Evolutionary conservation across 2,888 invertebrate species (phyloP).

Genomic region (Lasioglossum malachurum): DNA sequence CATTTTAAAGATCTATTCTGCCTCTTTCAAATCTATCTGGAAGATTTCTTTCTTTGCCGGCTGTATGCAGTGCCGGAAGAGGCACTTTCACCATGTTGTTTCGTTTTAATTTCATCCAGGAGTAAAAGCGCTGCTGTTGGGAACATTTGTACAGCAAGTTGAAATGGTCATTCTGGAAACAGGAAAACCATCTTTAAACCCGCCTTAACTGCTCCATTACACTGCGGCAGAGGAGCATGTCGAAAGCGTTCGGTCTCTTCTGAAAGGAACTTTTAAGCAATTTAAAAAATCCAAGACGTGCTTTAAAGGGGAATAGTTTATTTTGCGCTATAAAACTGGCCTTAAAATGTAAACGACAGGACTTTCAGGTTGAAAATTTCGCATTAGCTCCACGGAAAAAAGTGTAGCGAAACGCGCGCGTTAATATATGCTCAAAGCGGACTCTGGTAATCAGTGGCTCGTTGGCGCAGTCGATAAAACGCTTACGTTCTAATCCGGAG

Average conservation of each 20-base stretch:
- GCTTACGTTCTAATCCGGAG: neutral
- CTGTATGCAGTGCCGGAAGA: neutral
- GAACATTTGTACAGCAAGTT: neutral
- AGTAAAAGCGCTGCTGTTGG: neutral
- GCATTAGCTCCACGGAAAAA: neutral
- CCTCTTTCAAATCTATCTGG: neutral
- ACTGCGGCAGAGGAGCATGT: neutral
- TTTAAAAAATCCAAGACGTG: neutral
- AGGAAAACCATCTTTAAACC: neutral
- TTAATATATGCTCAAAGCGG: conserved; percentile 4
- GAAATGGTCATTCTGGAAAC: neutral
- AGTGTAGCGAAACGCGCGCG: neutral
- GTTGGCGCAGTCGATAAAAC: conserved; percentile 7
- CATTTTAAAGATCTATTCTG: neutral
- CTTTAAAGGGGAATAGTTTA: neutral
- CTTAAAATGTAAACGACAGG: neutral
- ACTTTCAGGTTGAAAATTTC: neutral
- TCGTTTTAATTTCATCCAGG: neutral
- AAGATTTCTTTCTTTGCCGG: neutral
- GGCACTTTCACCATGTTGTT: neutral
- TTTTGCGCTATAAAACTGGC: neutral
- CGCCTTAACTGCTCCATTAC: neutral
- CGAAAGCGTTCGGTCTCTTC: neutral
- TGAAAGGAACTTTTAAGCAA: neutral
- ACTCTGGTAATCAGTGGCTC: conserved; percentile 24